Evolutionary conservation across 2,888 invertebrate genomes (phyloP).

Genomic region (Actias luna): DNA sequence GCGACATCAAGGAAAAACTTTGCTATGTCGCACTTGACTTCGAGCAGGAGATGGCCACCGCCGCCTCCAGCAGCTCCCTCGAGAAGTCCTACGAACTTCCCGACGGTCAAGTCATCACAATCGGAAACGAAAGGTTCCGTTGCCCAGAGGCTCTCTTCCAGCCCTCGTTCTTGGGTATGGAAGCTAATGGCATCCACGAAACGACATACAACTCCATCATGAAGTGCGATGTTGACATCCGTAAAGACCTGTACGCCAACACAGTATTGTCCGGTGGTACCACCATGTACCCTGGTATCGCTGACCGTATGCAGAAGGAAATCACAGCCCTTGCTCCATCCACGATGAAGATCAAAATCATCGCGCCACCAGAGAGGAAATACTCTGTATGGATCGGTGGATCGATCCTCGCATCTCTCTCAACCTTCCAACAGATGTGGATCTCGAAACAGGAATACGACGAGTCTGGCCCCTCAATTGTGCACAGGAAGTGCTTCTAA

Average conservation of each 20-base stretch:
- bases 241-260: constrained; percentile 98
- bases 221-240: constrained; percentile 99
- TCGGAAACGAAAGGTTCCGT: constrained; percentile 97
- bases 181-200: constrained; percentile 94
- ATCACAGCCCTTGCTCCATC: constrained; percentile 95
- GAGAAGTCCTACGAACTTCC: constrained; percentile 98
- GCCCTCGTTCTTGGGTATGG: constrained; percentile 95
- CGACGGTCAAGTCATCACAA: constrained; percentile 96
- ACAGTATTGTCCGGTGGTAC: constrained; percentile 96
- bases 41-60: constrained; percentile 96
- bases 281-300: constrained; percentile 98
- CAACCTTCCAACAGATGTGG: constrained; percentile 98
- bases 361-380: constrained; percentile 96
- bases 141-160: constrained; percentile 98
- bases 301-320: constrained; percentile 96
- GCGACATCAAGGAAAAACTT: constrained; percentile 96
- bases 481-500: constrained; percentile 94
- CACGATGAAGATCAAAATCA: constrained; percentile 97
- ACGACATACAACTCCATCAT: constrained; percentile 98
- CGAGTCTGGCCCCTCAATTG: constrained; percentile 96
- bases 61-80: constrained; percentile 94
- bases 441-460: constrained; percentile 99
- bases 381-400: constrained; percentile 98
- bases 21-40: constrained; percentile 95
- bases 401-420: constrained; percentile 94